These are phyloP conservation scores for Agrochola lychnidis DNA, from an alignment of 2,888 invertebrate species.

Conservation along the genomic window DNA sequence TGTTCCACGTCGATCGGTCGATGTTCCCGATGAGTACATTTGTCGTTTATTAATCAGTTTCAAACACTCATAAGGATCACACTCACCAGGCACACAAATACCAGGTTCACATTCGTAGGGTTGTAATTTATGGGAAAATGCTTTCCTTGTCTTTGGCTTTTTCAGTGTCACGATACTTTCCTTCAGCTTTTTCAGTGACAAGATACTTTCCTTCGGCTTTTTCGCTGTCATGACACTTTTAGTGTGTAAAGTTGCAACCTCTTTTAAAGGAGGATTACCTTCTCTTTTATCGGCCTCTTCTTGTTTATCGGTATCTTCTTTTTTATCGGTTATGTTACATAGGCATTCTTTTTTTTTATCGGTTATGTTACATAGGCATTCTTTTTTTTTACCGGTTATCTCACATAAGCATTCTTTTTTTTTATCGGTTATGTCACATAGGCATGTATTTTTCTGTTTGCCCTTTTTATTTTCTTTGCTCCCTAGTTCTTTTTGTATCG, in stretches of 20 bases:
- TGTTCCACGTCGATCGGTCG: constrained; percentile 27
- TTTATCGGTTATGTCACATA: neutral
- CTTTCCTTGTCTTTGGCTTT: constrained; percentile 16
- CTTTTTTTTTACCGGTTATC: neutral
- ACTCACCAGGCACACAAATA: constrained; percentile 68
- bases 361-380: constrained; percentile 8
- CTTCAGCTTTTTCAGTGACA: constrained; percentile 12
- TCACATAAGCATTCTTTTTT: no score
- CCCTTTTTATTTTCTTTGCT: neutral
- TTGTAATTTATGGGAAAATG: constrained; percentile 45
- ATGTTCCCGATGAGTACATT: constrained; percentile 46
- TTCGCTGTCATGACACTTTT: constrained; percentile 35
- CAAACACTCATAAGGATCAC: constrained; percentile 67
- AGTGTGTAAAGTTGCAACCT: constrained; percentile 31
- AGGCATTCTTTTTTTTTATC: no score
- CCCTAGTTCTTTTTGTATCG: neutral
- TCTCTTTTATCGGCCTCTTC: no score
- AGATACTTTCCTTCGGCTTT: constrained; percentile 23
- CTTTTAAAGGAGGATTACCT: constrained; percentile 14
- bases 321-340: no score
- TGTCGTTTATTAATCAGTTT: constrained; percentile 51
- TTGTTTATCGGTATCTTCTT: no score
- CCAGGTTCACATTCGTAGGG: constrained; percentile 69
- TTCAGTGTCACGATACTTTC: constrained; percentile 27
- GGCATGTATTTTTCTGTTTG: neutral